Conservation (phyloP, 2,797 vertebrate species). For the Sebastes iracundus region DNA sequence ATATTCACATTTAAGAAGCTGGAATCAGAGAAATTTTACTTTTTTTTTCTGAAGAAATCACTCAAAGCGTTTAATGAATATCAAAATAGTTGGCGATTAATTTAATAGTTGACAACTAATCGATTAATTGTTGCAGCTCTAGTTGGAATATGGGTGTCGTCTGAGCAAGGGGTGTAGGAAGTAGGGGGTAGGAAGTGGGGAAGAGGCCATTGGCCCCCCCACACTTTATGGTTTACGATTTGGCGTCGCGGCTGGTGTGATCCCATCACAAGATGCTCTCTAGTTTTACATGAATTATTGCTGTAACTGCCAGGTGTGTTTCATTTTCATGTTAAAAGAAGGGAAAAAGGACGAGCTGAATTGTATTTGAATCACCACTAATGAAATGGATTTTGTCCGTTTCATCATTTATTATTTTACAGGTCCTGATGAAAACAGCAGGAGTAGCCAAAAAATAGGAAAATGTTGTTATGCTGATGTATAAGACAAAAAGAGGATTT, state of each 20-base stretch:
- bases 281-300: not conserved
- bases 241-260: not conserved
- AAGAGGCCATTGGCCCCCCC: not conserved
- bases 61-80: too few relatives aligned
- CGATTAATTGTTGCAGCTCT: too few relatives aligned
- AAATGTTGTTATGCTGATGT: not conserved
- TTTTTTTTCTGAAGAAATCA: too few relatives aligned
- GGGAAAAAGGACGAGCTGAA: not conserved
- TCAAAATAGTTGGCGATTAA: too few relatives aligned
- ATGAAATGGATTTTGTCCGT: conserved; percentile 8
- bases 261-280: not conserved
- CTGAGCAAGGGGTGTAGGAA: too few relatives aligned
- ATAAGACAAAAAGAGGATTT: not conserved
- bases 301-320: not conserved
- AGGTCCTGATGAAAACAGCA: not conserved
- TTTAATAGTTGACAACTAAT: too few relatives aligned
- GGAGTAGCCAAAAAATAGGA: not conserved
- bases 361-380: conserved; percentile 3
- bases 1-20: too few relatives aligned
- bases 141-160: too few relatives aligned
- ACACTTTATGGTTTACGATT: not conserved
- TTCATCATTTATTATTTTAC: not conserved
- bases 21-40: too few relatives aligned
- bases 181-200: not conserved
- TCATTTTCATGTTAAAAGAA: not conserved